These are phyloP conservation scores for Trinorchestia longiramus DNA, from an alignment of 1,140 invertebrate genomes.

Conservation along the genomic window DNA sequence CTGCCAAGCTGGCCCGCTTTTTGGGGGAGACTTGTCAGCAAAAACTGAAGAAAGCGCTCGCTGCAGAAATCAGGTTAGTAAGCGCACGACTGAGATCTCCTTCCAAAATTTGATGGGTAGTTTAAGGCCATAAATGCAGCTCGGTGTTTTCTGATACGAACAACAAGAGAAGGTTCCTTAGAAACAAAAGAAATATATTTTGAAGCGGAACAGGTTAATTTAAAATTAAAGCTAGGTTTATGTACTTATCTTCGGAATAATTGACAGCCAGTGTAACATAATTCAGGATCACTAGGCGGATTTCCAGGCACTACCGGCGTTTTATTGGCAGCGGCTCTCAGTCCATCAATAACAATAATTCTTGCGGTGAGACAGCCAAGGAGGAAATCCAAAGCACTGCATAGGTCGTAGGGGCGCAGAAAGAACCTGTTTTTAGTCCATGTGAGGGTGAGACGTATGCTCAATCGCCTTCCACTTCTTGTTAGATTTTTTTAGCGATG, in stretches of 20 bases:
- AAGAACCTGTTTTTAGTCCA: too few relatives aligned
- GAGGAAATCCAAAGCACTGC: too few relatives aligned
- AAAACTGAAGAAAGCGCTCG: conserved; percentile 28
- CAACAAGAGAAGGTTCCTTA: not conserved
- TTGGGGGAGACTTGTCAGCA: not conserved
- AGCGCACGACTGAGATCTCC: not conserved
- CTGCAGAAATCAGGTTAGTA: conserved; percentile 29
- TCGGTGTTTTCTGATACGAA: not conserved
- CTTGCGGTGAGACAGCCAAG: too few relatives aligned
- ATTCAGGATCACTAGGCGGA: not conserved
- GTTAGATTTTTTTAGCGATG: too few relatives aligned
- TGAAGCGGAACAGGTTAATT: too few relatives aligned
- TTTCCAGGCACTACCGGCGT: not conserved
- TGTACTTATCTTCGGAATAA: not conserved
- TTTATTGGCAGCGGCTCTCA: not conserved
- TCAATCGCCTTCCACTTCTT: too few relatives aligned
- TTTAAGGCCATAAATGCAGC: not conserved
- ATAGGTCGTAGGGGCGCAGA: too few relatives aligned
- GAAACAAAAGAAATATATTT: not conserved
- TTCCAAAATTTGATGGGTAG: not conserved
- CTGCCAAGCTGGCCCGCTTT: not conserved
- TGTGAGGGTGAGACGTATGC: too few relatives aligned
- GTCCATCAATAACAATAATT: too few relatives aligned
- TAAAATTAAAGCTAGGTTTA: too few relatives aligned
- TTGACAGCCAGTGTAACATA: not conserved